A percentile compares a stretch with the other conserved stretches of the same genome.
Evolutionary conservation across 2,888 invertebrate species (phyloP).

Genomic region (Lithophane socia): DNA sequence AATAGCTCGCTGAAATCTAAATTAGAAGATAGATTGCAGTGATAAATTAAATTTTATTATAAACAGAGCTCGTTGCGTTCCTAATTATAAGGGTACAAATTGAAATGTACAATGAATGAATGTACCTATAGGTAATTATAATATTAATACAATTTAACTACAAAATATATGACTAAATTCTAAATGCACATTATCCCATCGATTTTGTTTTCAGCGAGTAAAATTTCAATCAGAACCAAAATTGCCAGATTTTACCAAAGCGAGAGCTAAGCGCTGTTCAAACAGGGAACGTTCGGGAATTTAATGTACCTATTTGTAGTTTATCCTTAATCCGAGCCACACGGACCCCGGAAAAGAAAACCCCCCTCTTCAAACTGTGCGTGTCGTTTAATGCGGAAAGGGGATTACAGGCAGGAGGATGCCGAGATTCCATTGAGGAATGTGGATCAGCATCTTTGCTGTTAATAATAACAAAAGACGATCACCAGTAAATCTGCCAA

Average conservation of each 20-base stretch:
- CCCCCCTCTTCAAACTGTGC: constrained; percentile 13
- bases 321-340: constrained; percentile 28
- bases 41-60: constrained; percentile 34
- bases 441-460: constrained; percentile 13
- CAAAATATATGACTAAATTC: not conserved
- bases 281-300: constrained; percentile 31
- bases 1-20: constrained; percentile 34
- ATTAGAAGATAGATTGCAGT: constrained; percentile 35
- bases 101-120: too few species aligned
- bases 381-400: constrained; percentile 30
- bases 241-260: not conserved
- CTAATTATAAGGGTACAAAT: not conserved
- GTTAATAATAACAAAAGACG: constrained; percentile 29
- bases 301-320: constrained; percentile 52
- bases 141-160: not conserved
- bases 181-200: not conserved
- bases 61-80: not conserved
- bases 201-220: not conserved
- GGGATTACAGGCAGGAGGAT: constrained; percentile 28
- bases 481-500: not conserved
- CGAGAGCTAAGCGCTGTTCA: constrained; percentile 18
- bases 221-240: constrained; percentile 2
- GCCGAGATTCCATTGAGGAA: constrained; percentile 36
- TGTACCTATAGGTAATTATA: too few species aligned
- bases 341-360: constrained; percentile 21